Evolutionary conservation across 2,113 vertebrate genomes (phyloP).

Genomic region (Taxidea taxus): DNA sequence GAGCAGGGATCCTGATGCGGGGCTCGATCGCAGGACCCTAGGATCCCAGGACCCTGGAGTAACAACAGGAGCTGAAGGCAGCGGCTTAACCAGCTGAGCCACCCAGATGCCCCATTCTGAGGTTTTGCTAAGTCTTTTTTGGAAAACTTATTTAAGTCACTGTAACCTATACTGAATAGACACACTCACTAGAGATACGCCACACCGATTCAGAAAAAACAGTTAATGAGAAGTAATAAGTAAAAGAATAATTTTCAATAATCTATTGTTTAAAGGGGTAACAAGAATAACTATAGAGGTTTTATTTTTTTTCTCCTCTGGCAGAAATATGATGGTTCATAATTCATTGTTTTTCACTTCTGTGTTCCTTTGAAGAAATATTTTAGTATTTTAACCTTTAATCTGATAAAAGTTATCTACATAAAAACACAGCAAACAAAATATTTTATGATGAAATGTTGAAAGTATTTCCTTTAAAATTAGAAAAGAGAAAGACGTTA

Average conservation of each 20-base stretch:
- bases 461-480: neutral
- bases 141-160: conserved; percentile 71
- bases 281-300: conserved; percentile 46
- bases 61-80: too few relatives aligned
- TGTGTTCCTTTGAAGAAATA: neutral
- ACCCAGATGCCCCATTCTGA: neutral
- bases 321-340: conserved; percentile 27
- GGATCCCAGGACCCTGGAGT: too few relatives aligned
- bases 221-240: conserved; percentile 73
- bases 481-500: neutral
- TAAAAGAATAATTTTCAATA: conserved; percentile 72
- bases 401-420: neutral
- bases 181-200: conserved; percentile 64
- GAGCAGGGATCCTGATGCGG: too few relatives aligned
- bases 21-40: too few relatives aligned
- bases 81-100: too few relatives aligned
- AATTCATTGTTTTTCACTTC: neutral
- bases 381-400: conserved; percentile 15
- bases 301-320: conserved; percentile 53
- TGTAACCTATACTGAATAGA: conserved; percentile 73
- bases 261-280: conserved; percentile 66
- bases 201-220: conserved; percentile 59
- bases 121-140: conserved; percentile 75
- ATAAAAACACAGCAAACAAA: neutral
- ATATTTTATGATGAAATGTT: neutral